These are phyloP conservation scores for Sitophilus oryzae DNA, from an alignment of 1,140 invertebrate species.

Conservation along the genomic window DNA sequence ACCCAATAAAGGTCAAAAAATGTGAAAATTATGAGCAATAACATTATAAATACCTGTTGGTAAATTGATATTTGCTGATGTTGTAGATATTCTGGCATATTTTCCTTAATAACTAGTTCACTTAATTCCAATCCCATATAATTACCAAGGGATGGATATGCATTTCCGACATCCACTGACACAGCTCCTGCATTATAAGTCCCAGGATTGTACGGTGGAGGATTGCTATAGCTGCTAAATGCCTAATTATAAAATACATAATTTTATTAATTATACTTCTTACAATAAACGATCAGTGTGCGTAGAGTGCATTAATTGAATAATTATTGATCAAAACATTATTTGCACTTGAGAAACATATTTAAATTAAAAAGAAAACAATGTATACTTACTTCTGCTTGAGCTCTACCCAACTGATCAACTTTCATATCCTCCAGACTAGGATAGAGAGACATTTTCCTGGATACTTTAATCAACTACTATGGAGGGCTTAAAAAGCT, in stretches of 20 bases:
- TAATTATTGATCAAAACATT: constrained; percentile 3
- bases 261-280: not conserved
- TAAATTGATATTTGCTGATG: constrained; percentile 15
- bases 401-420: constrained; percentile 67
- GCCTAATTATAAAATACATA: constrained; percentile 29
- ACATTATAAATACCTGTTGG: constrained; percentile 16
- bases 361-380: too few relatives aligned
- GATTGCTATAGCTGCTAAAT: constrained; percentile 20
- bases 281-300: not conserved
- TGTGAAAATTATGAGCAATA: not conserved
- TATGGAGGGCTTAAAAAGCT: not conserved
- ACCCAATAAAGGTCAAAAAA: not conserved
- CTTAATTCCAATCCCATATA: constrained; percentile 84
- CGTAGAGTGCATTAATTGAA: constrained; percentile 4
- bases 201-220: constrained; percentile 17
- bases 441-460: constrained; percentile 66
- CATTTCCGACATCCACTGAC: not conserved
- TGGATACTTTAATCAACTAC: not conserved
- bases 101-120: constrained; percentile 58
- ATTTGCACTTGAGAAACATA: too few relatives aligned
- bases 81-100: constrained; percentile 63
- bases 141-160: constrained; percentile 70
- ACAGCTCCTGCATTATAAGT: not conserved
- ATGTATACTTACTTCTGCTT: constrained; percentile 11
- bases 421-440: constrained; percentile 92